Base-by-base conservation (phyloP, 2,888 invertebrate genomes). In the Pachymerium ferrugineum region DNA sequence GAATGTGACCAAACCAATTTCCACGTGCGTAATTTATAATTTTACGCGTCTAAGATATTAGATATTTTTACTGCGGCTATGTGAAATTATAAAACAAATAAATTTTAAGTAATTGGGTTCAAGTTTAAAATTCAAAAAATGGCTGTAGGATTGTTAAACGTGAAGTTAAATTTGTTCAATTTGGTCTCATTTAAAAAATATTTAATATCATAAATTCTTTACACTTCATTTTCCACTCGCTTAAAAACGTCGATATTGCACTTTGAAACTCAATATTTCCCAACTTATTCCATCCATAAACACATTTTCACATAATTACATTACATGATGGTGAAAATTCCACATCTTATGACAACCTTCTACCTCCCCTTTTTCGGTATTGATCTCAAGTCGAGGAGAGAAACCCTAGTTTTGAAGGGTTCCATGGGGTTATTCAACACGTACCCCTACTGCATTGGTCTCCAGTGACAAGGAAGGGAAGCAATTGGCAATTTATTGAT, bases 1-100 rank as follows among this genome's bases (percentile, higher is more conserved):
- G 38, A 71, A 71, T 71, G 35, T 38, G 28, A 71, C 71, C 28
- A 28, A 33, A 38, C 35, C 71, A 71, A 71, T 62, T 62, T 62
- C 62, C 62, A 62, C 62, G 62, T 62, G 28, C 62, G 62, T 62
- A 62, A 62, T 62, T 62, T 62, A 62, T 12, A 28, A 62, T 8
- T 16, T 14, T 14, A 6, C 25, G 28, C 28, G 3, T n/a, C n/a
- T n/a, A n/a, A n/a, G n/a, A 62, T 62, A 62, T 62, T 62, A 62
- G 62, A 62, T 62, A n/a, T 62, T 62, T 62, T 62, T 62, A 62
- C 28, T 14, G 62, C 28, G n/a, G 14, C 28, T 62, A 28, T 62
- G n/a, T n/a, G n/a, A 62, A 62, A 62, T 62, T 22, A 62, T 28
- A 62, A 62, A 8, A 3, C 25, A 25, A 14, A 28, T 62, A 62